phyloP scores from a whole-genome alignment of 1,140 invertebrate species.

The Polypedilum vanderplanki region DNA sequence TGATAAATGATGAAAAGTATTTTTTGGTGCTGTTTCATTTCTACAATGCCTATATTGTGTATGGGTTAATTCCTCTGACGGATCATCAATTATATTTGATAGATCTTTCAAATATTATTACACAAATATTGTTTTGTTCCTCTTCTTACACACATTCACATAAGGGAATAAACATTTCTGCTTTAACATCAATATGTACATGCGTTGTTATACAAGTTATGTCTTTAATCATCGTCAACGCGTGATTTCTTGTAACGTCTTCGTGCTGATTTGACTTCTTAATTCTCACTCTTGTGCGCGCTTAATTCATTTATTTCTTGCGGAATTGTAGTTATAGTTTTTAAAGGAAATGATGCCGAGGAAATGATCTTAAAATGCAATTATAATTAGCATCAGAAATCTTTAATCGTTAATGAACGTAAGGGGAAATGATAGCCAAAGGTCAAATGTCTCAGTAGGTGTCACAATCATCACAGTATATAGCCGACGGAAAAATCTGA shows the following conservation, averaged over 20 bases:
- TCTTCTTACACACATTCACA: background rate
- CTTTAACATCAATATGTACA: background rate
- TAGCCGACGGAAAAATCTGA: too few relatives aligned
- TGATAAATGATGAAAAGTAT: slow-evolving; percentile 1
- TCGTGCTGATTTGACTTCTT: too few relatives aligned
- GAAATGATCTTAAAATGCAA: too few relatives aligned
- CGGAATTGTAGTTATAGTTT: too few relatives aligned
- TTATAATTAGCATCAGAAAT: too few relatives aligned
- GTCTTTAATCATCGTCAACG: background rate
- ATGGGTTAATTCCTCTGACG: slow-evolving; percentile 27
- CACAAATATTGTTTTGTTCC: slow-evolving; percentile 24
- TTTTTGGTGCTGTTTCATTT: background rate
- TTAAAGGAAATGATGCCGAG: too few relatives aligned
- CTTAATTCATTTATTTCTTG: too few relatives aligned
- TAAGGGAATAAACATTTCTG: background rate
- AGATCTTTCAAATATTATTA: slow-evolving; percentile 27
- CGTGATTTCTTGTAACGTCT: background rate
- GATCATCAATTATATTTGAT: slow-evolving; percentile 28
- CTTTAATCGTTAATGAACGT: too few relatives aligned
- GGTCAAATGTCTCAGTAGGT: too few relatives aligned
- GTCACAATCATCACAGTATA: too few relatives aligned
- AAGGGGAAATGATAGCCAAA: too few relatives aligned
- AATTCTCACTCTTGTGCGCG: too few relatives aligned
- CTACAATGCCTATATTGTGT: background rate
- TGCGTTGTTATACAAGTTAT: background rate